Evolutionary conservation across 1,140 invertebrate genomes (phyloP).

Genomic region (Calliphora vicina): DNA sequence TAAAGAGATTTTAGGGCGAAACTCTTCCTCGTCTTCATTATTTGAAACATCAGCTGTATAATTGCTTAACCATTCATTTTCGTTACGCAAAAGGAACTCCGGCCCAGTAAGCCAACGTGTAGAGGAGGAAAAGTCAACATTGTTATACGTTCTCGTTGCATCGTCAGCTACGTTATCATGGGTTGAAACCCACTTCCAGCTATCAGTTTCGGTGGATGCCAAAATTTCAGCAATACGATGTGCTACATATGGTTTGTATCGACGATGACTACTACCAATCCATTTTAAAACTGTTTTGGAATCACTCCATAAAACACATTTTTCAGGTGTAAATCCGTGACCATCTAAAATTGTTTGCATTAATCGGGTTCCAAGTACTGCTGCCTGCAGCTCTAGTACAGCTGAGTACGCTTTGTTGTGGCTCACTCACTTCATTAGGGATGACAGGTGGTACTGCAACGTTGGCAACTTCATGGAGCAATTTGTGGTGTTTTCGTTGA

Average conservation of each 20-base stretch:
- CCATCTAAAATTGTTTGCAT: neutral
- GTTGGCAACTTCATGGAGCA: neutral
- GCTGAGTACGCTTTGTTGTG: neutral
- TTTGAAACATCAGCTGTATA: neutral
- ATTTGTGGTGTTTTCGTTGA: neutral
- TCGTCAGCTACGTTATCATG: neutral
- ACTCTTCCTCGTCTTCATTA: neutral
- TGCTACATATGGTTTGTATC: neutral
- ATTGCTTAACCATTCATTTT: neutral
- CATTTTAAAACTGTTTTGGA: neutral
- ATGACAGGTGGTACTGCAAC: neutral
- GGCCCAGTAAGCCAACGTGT: neutral
- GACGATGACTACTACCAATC: neutral
- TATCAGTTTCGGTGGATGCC: neutral
- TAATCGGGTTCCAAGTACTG: neutral
- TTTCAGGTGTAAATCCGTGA: neutral
- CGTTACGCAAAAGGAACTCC: neutral
- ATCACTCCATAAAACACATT: neutral
- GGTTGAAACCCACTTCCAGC: neutral
- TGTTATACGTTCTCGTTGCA: neutral
- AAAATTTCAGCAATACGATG: constrained; percentile 28
- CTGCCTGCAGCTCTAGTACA: constrained; percentile 33
- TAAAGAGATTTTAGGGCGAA: neutral
- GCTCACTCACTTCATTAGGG: neutral
- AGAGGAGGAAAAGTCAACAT: neutral